Conservation (phyloP, 2,113 vertebrate genomes). For the Tauraco erythrolophus region DNA sequence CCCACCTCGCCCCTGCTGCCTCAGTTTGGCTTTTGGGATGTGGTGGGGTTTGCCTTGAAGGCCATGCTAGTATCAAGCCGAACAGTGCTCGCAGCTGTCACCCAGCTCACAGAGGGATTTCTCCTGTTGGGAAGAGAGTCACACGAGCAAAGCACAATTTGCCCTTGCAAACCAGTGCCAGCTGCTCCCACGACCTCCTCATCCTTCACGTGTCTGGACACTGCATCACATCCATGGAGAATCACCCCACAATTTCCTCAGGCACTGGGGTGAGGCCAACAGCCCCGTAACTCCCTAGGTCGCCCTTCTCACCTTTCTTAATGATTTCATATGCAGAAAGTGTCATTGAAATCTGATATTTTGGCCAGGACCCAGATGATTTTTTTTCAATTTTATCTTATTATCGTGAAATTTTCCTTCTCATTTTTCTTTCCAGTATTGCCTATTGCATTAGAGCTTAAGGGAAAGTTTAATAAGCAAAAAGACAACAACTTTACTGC, state of each 20-base stretch:
- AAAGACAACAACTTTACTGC: constrained; percentile 42
- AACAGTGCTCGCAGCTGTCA: no score
- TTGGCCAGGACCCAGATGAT: neutral
- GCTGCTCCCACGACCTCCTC: neutral
- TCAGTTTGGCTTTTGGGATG: neutral
- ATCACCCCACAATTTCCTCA: neutral
- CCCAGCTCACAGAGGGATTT: neutral
- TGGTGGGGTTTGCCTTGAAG: neutral
- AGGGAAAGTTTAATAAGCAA: constrained; percentile 45
- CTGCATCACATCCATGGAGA: neutral
- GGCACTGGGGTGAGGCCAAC: neutral
- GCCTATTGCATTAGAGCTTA: neutral
- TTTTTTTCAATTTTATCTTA: neutral
- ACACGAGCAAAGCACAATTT: neutral
- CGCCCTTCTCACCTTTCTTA: neutral
- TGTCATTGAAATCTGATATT: neutral
- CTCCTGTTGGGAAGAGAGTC: fast-evolving
- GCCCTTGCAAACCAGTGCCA: neutral
- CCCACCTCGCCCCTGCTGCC: neutral
- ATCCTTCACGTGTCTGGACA: neutral
- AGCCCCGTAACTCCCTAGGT: neutral
- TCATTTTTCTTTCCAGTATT: neutral
- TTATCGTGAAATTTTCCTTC: neutral
- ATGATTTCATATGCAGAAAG: neutral
- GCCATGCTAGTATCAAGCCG: neutral